These are phyloP conservation scores for Pharmacophagus antenor DNA, from an alignment of 2,888 invertebrate species.

Conservation along the genomic window DNA sequence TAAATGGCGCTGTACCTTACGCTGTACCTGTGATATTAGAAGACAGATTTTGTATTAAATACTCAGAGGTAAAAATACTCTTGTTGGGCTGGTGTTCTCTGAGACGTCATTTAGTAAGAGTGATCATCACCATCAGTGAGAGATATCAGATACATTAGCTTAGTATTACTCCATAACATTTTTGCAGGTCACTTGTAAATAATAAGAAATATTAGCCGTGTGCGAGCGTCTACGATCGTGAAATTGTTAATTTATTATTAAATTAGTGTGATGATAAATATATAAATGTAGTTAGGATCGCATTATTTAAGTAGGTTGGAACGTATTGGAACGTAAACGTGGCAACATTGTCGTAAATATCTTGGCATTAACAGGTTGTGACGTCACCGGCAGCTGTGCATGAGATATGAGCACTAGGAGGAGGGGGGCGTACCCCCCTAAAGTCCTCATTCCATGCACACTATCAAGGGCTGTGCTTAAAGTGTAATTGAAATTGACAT, in stretches of 20 bases:
- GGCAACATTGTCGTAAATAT: constrained; percentile 24
- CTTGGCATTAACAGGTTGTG: constrained; percentile 29
- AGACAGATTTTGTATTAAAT: too few species aligned
- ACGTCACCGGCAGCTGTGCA: constrained; percentile 36
- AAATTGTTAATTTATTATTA: background rate
- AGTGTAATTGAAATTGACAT: background rate
- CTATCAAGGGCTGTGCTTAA: constrained; percentile 17
- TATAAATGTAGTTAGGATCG: background rate
- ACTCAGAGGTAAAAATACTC: too few species aligned
- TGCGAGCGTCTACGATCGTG: background rate
- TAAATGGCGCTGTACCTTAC: too few species aligned
- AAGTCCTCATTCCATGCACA: constrained; percentile 13
- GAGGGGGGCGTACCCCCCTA: constrained; percentile 8
- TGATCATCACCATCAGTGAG: too few species aligned
- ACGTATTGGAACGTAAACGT: constrained; percentile 1
- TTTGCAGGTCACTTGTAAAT: too few species aligned
- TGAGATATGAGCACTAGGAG: constrained; percentile 19
- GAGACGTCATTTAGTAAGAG: too few species aligned
- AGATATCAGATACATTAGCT: too few species aligned
- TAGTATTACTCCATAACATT: too few species aligned
- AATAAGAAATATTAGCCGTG: background rate
- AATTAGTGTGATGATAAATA: background rate
- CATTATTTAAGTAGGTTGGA: constrained; percentile 13
- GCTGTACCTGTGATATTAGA: too few species aligned
- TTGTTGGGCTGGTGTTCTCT: too few species aligned